Evolutionary conservation across 2,888 invertebrate genomes (phyloP).

Genomic region (Peribatodes rhomboidaria): DNA sequence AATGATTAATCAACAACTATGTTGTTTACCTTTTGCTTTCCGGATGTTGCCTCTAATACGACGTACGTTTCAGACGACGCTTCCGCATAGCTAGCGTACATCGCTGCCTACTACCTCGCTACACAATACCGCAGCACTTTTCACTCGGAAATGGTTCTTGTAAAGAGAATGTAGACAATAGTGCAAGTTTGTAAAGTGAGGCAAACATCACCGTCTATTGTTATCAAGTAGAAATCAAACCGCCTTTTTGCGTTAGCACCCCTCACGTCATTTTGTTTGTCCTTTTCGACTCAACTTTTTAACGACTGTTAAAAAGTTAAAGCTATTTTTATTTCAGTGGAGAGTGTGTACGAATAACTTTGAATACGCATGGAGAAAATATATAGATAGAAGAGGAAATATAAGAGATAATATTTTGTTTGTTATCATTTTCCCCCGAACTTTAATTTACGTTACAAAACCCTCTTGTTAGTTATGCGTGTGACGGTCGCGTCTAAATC

Average conservation of each 20-base stretch:
- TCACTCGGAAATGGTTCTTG: conserved; percentile 22
- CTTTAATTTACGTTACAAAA: too few species aligned
- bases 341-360: not conserved
- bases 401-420: too few species aligned
- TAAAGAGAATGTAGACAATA: not conserved
- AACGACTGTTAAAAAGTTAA: conserved; percentile 34
- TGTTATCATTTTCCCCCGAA: too few species aligned
- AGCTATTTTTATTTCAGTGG: conserved; percentile 15
- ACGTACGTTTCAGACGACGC: conserved; percentile 17
- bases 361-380: too few species aligned
- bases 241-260: conserved; percentile 72
- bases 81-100: conserved; percentile 9
- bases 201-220: conserved; percentile 62
- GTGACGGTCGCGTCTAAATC: too few species aligned
- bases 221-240: conserved; percentile 77
- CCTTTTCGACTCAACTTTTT: conserved; percentile 52
- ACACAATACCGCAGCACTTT: not conserved
- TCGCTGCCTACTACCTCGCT: conserved; percentile 2
- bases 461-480: too few species aligned
- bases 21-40: conserved; percentile 73
- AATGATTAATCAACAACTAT: conserved; percentile 75
- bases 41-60: conserved; percentile 47
- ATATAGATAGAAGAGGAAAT: too few species aligned
- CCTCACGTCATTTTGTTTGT: conserved; percentile 56
- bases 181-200: conserved; percentile 22